Evolutionary conservation across 2,888 invertebrate species (phyloP), one percentile per base, ranked within the genome.

Genomic region (Hemaris fuciformis): DNA sequence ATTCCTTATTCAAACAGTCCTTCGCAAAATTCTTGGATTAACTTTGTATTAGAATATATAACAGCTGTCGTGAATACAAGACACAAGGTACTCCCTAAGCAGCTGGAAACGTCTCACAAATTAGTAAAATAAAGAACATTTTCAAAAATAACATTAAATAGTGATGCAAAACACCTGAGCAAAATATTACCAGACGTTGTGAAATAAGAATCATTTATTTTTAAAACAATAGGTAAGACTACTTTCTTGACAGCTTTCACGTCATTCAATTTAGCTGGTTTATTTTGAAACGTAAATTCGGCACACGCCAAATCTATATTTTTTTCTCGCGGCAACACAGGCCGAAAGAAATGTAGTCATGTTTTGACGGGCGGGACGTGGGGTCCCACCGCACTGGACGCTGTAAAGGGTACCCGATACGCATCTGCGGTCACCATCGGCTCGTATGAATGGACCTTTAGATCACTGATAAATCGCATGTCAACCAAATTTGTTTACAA

Each of bases 381-480:
- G 41, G 38, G 23, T 27, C 13, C 42, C 41, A 60, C 60, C 60
- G 41, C 60, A 53, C 48, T 59, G 38, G 59, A 27, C 60, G 53
- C 31, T 59, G 31, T 59, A 27, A 18, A 60, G 48, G 38, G 64
- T 64, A 57, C 59, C 41, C 41, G 74, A 74, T 73, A 72, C 41
- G 23, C 45, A 73, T 74, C 74, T 73, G 71, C 61, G 73, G 72
- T 68, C 64, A 67, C 59, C 64, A 63, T 42, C 61, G 64, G 66
- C 59, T 22, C 27, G 60, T 66, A 73, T 75, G 74, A 74, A 75
- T 75, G 74, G 64, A 64, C 57, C 67, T 64, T 66, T 58, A 64
- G 61, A 69, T 68, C 56, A 27, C 61, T 61, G 72, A 72, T 73
- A 69, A 67, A 59, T 62, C 38, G 31, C 27, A 46, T 31, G 57